Percentiles rank a stretch among this genome's conserved stretches.
These are phyloP conservation scores for Gallinago jamesoni DNA, from an alignment of 2,113 vertebrate species.

Conservation along the genomic window DNA sequence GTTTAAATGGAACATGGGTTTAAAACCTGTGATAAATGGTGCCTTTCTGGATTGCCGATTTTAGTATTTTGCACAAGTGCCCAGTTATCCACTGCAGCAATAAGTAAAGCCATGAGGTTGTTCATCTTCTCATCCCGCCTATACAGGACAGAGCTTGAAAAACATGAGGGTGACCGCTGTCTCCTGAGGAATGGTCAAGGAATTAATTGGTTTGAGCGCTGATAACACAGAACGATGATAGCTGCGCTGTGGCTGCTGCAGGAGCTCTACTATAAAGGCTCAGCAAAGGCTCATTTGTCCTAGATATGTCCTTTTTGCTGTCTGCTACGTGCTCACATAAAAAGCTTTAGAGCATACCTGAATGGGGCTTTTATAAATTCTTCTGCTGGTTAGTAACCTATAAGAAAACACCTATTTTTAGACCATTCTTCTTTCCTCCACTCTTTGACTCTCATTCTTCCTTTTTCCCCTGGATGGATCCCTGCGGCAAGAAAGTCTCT, in stretches of 20 bases:
- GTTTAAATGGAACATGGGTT: background rate
- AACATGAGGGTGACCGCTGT: background rate
- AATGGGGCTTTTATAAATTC: background rate
- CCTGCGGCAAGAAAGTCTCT: background rate
- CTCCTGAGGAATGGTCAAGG: background rate
- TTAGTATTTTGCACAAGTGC: background rate
- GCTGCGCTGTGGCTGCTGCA: background rate
- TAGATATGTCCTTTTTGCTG: background rate
- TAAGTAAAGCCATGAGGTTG: background rate
- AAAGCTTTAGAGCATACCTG: background rate
- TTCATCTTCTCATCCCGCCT: background rate
- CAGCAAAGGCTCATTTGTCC: background rate
- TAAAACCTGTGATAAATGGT: background rate
- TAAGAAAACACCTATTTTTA: background rate
- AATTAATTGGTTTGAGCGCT: background rate
- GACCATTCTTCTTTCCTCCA: background rate
- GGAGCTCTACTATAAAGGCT: background rate
- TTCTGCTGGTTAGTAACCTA: background rate
- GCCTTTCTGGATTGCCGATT: background rate
- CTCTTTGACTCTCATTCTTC: background rate
- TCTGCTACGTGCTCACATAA: background rate
- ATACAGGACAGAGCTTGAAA: background rate
- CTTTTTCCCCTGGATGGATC: background rate
- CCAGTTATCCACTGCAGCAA: background rate
- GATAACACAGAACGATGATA: background rate